Base-by-base conservation (phyloP, 1,140 invertebrate genomes). In the Drosophila nannoptera region DNA sequence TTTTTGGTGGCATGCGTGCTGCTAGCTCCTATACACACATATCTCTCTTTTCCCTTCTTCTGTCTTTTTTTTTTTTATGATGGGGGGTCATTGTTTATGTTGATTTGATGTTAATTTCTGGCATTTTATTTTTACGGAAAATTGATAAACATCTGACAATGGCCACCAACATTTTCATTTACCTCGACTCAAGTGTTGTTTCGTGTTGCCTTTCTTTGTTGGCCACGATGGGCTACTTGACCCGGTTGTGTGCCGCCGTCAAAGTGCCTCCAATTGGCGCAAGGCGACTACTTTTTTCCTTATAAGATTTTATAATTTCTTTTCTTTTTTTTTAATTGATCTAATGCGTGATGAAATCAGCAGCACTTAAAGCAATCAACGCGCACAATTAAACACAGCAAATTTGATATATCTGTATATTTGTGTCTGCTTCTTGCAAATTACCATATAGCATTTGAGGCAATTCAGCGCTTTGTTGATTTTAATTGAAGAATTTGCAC, bases 21-120 rank as follows among this genome's bases (percentile, higher is more conserved):
- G 70, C 52, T 68, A n/a, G n/a, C n/a, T n/a, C n/a, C n/a, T n/a
- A n/a, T n/a, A n/a, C n/a, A n/a, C n/a, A n/a, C n/a, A n/a, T n/a
- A n/a, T n/a, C n/a, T n/a, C n/a, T n/a, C n/a, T n/a, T n/a, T n/a
- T n/a, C n/a, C n/a, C n/a, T n/a, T n/a, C n/a, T n/a, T n/a, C n/a
- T n/a, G n/a, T n/a, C n/a, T n/a, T n/a, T n/a, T 84, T 55, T 45
- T 55, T 67, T 80, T 84, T 84, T 86, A 86, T 80, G 73, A 73
- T 65, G 73, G 50, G 48, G 65, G 59, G n/a, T n/a, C 69, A 71
- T 84, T 81, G 77, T 86, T 81, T 86, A 86, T 87, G 82, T 75
- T 75, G 82, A 86, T 81, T 87, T 67, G 60, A 86, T 87, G 82
- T 81, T 86, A 86, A 81, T 87, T 81, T 86, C 61, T 50, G 40